Conservation (phyloP, 2,888 invertebrate species). For the Alentia gelatinosa region DNA sequence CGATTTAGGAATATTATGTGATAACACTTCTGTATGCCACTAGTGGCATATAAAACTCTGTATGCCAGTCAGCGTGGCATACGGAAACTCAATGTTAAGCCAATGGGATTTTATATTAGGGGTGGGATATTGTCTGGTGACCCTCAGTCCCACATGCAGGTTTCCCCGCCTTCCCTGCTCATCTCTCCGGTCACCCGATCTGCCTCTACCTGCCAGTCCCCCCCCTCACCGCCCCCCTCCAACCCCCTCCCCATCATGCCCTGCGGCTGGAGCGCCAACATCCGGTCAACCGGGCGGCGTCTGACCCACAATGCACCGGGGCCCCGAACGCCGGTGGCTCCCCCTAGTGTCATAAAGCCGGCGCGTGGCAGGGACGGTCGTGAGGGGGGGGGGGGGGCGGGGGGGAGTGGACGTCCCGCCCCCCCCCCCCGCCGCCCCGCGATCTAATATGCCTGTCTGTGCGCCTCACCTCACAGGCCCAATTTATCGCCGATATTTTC, state of each 20-base stretch:
- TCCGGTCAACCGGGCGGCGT: neutral
- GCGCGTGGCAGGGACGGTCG: neutral
- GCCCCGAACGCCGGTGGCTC: neutral
- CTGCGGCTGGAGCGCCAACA: neutral
- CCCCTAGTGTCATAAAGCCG: conserved; percentile 19
- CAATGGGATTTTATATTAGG: too few relatives aligned
- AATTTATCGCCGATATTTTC: conserved; percentile 53
- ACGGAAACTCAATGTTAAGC: too few relatives aligned
- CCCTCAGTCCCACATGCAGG: neutral
- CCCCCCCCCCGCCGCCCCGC: neutral
- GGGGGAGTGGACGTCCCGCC: neutral
- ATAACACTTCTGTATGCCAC: too few relatives aligned
- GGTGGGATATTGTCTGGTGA: too few relatives aligned
- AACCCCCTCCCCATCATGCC: neutral
- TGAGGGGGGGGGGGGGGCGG: neutral
- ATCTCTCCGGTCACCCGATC: neutral
- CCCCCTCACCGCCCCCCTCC: neutral
- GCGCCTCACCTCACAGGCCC: neutral
- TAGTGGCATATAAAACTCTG: too few relatives aligned
- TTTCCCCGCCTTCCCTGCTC: neutral
- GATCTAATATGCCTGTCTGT: conserved; percentile 14
- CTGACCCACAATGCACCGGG: conserved; percentile 34
- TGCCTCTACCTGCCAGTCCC: neutral
- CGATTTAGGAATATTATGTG: too few relatives aligned
- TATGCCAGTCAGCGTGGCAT: too few relatives aligned